A percentile compares a stretch with the other conserved stretches of the same genome.
phyloP scores from a whole-genome alignment of 2,797 vertebrate genomes.

The Glossophaga mutica region DNA sequence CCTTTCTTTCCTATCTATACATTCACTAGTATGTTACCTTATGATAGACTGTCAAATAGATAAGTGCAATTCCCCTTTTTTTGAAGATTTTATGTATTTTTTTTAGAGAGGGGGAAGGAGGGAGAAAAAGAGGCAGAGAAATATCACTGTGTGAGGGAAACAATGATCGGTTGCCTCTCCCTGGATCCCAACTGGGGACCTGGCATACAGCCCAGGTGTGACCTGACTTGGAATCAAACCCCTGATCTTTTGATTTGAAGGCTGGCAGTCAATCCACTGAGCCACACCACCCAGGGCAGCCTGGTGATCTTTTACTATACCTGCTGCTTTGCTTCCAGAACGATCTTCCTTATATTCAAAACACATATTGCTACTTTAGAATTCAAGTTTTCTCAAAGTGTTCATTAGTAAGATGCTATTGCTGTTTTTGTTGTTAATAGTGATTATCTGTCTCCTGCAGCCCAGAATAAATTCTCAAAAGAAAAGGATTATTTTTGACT shows the following conservation, averaged over 20 bases:
- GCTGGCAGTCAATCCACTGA: not conserved
- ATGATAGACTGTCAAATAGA: not conserved
- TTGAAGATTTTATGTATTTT: not conserved
- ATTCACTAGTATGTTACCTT: not conserved
- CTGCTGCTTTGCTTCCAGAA: not conserved
- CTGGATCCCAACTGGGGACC: not conserved
- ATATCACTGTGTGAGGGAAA: too few species aligned
- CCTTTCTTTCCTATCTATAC: not conserved
- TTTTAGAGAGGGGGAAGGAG: not conserved
- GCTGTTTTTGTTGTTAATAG: not conserved
- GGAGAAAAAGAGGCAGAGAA: not conserved
- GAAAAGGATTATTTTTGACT: not conserved
- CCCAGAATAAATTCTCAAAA: not conserved
- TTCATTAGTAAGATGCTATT: not conserved
- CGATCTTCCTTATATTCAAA: not conserved
- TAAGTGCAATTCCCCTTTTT: not conserved
- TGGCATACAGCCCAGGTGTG: not conserved
- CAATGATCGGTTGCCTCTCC: not conserved
- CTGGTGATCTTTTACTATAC: not conserved
- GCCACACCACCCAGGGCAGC: not conserved
- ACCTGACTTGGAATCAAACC: not conserved
- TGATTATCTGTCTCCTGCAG: not conserved
- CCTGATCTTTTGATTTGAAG: rapidly evolving
- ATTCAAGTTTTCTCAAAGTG: not conserved
- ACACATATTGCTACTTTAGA: not conserved